phyloP scores from a whole-genome alignment of 1,140 invertebrate species.

The Drosophila persimilis region DNA sequence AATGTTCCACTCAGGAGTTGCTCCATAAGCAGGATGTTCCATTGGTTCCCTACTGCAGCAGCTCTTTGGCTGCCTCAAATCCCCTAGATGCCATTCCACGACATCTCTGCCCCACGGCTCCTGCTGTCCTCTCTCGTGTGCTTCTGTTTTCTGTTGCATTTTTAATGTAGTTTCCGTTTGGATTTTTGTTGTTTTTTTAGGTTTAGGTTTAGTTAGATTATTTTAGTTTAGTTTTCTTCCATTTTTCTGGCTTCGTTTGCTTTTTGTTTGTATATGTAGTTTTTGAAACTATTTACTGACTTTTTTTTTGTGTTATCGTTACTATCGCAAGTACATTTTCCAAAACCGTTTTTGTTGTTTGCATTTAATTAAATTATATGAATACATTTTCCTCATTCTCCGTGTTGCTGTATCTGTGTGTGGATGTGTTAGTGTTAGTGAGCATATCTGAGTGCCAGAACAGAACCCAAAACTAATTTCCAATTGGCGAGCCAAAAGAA shows the following conservation, averaged over 20 bases:
- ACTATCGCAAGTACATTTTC: slow-evolving; percentile 82
- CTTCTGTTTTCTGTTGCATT: slow-evolving; percentile 34
- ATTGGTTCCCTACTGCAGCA: slow-evolving; percentile 27
- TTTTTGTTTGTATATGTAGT: slow-evolving; percentile 59
- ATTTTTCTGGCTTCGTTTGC: slow-evolving; percentile 26
- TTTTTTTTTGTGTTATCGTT: slow-evolving; percentile 64
- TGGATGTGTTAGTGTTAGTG: slow-evolving; percentile 18
- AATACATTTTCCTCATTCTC: slow-evolving; percentile 58
- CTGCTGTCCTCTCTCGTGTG: slow-evolving; percentile 7
- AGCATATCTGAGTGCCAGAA: slow-evolving; percentile 4
- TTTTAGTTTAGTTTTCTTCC: slow-evolving; percentile 44
- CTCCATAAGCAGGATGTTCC: slow-evolving; percentile 23
- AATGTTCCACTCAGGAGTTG: neutral
- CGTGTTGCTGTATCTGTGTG: slow-evolving; percentile 25
- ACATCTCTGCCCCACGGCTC: neutral
- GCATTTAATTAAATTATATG: slow-evolving; percentile 81
- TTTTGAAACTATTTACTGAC: slow-evolving; percentile 76
- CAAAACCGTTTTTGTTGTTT: slow-evolving; percentile 82
- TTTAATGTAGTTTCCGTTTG: slow-evolving; percentile 59
- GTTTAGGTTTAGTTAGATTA: slow-evolving; percentile 48
- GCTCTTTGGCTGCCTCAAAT: slow-evolving; percentile 19
- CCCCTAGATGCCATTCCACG: slow-evolving; percentile 11
- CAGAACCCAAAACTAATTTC: slow-evolving; percentile 51
- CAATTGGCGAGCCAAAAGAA: slow-evolving; percentile 57
- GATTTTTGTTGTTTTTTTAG: slow-evolving; percentile 20